Percentiles rank a stretch among this genome's conserved stretches.
phyloP scores from a whole-genome alignment of 2,797 vertebrate genomes.

The Molossus molossus region DNA sequence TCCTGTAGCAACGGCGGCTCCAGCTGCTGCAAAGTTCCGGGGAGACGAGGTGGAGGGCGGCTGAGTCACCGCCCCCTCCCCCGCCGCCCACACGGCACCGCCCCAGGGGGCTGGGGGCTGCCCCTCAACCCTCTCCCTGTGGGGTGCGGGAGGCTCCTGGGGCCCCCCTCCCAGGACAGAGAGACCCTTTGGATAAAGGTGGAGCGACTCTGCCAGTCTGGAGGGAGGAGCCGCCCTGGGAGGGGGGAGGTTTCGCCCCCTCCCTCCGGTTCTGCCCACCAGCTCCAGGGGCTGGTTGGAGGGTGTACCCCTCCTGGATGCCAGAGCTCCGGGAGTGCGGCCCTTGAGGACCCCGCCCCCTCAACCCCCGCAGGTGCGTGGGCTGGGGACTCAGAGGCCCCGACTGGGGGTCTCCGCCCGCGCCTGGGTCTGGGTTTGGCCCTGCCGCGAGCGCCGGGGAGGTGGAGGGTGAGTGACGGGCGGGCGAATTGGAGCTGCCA shows the following conservation, averaged over 20 bases:
- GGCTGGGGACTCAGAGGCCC: not conserved
- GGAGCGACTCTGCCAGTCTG: constrained; percentile 28
- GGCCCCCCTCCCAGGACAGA: not conserved
- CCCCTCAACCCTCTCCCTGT: not conserved
- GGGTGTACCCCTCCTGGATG: not conserved
- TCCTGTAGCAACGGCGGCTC: constrained; percentile 85
- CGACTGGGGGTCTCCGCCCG: not conserved
- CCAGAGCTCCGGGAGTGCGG: not conserved
- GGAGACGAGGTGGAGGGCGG: constrained; percentile 80
- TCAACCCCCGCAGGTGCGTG: not conserved
- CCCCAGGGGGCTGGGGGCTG: not conserved
- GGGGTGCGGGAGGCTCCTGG: not conserved
- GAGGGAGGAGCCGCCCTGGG: not conserved
- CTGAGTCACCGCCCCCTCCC: constrained; percentile 84
- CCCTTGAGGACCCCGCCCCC: not conserved
- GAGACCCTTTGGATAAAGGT: not conserved
- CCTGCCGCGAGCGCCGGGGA: not conserved
- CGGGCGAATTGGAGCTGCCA: constrained; percentile 81
- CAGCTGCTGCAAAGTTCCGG: constrained; percentile 86
- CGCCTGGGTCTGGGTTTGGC: not conserved
- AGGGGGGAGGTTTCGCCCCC: not conserved
- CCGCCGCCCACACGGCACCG: not conserved
- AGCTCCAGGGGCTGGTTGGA: not conserved
- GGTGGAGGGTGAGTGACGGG: constrained; percentile 78
- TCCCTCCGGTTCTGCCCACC: constrained; percentile 1